Conservation (phyloP, 2,113 vertebrate genomes). For the Eidolon helvum region DNA sequence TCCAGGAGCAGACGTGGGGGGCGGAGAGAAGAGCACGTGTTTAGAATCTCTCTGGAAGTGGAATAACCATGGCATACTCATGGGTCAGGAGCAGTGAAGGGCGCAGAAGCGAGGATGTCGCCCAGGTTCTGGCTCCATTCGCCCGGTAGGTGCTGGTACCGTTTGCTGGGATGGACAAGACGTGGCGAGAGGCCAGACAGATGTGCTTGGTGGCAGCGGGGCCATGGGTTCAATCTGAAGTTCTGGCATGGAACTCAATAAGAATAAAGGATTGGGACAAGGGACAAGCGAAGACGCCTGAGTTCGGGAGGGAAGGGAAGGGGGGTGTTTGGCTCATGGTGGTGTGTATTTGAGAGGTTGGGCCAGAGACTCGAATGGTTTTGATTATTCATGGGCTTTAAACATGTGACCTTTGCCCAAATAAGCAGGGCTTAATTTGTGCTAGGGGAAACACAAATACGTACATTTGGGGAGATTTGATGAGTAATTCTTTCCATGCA, state of each 20-base stretch:
- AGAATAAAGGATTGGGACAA: neutral
- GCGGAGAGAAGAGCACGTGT: no score
- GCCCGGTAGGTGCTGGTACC: neutral
- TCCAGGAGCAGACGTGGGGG: neutral
- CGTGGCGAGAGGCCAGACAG: neutral
- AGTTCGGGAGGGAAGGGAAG: neutral
- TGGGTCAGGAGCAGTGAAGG: neutral
- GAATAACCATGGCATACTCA: neutral
- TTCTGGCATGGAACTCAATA: neutral
- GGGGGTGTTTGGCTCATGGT: neutral
- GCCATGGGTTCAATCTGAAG: neutral
- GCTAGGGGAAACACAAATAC: neutral
- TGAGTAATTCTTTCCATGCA: conserved; percentile 64
- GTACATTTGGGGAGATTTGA: neutral
- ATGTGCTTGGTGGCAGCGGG: neutral
- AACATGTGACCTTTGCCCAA: neutral
- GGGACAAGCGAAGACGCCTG: neutral
- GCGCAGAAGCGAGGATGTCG: neutral
- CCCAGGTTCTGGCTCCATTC: neutral
- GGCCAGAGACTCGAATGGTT: neutral
- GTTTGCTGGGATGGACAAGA: neutral
- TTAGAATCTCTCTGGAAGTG: neutral
- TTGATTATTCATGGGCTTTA: neutral
- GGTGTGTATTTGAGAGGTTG: neutral
- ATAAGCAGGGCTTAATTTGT: conserved; percentile 13